Evolutionary conservation across 1,140 invertebrate species (phyloP), one percentile per base, ranked within the genome.

Genomic region (Pygmarrhopalites habei): DNA sequence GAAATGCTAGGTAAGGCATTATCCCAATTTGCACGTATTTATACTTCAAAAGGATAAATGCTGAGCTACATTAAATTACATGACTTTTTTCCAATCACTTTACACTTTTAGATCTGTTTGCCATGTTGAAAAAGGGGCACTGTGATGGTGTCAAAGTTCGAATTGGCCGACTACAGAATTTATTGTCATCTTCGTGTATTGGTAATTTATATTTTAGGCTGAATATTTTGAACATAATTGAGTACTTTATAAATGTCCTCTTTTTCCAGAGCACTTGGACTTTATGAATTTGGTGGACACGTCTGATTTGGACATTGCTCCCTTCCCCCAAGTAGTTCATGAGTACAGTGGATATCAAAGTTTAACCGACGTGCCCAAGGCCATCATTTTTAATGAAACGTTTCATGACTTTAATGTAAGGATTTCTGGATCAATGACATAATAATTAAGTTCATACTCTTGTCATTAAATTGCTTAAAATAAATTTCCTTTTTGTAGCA

Each of bases 71-170:
- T n/a, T n/a, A n/a, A n/a, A n/a, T n/a, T n/a, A n/a, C n/a, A n/a
- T n/a, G n/a, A n/a, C n/a, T n/a, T n/a, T n/a, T n/a, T n/a, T n/a
- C n/a, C n/a, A n/a, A n/a, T n/a, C n/a, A n/a, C n/a, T n/a, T n/a
- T n/a, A n/a, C n/a, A n/a, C n/a, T n/a, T n/a, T n/a, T n/a, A n/a
- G 92, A 98, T 75, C 79, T 99, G 35, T 84, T 99, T 72, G 92
- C 95, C 15, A 92, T 94, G 87, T 79, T 99, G 15, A 98, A 98
- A 76, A 95, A 95, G 77, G 95, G 95, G 5, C 86, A 90, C 73
- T 94, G 95, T 72, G 91, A 96, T 77, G 90, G 90, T 26, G 86
- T 96, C 47, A 92, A 98, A 81, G 92, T 99, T 12, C 80, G 95
- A 71, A 87, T 96, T 49, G 96, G 95, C 14, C 79, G 95, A 56